These are phyloP conservation scores for Hipposideros armiger DNA, from an alignment of 2,113 vertebrate species.

Conservation along the genomic window DNA sequence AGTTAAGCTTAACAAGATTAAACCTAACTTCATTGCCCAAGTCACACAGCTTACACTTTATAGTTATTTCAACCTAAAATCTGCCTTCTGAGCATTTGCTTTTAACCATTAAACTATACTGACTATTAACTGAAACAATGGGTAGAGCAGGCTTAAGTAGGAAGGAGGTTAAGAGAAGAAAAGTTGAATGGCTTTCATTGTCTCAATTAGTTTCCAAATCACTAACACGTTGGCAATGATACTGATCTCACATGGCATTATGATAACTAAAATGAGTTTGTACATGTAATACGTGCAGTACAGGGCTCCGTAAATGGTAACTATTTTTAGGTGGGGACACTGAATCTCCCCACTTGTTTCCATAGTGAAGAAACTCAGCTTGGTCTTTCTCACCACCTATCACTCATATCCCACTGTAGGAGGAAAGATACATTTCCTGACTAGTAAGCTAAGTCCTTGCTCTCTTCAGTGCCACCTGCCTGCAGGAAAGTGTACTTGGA, in stretches of 20 bases:
- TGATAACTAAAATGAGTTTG: neutral
- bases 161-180: neutral
- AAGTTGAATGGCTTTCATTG: conserved; percentile 16
- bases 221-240: conserved; percentile 20
- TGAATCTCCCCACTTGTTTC: neutral
- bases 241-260: neutral
- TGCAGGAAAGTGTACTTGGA: neutral
- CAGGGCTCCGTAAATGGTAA: neutral
- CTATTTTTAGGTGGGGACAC: neutral
- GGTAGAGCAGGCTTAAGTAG: neutral
- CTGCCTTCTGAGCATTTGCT: conserved; percentile 16
- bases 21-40: neutral
- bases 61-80: conserved; percentile 5
- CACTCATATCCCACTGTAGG: neutral
- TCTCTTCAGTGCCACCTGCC: neutral
- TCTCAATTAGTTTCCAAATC: conserved; percentile 21
- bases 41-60: neutral
- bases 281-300: neutral
- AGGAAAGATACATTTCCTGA: neutral
- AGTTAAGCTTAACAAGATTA: neutral
- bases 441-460: neutral
- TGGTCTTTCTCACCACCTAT: neutral
- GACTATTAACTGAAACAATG: neutral
- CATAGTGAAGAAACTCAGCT: conserved; percentile 6
- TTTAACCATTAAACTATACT: neutral